Conservation (phyloP, 2,888 invertebrate species). For the Meganola albula region DNA sequence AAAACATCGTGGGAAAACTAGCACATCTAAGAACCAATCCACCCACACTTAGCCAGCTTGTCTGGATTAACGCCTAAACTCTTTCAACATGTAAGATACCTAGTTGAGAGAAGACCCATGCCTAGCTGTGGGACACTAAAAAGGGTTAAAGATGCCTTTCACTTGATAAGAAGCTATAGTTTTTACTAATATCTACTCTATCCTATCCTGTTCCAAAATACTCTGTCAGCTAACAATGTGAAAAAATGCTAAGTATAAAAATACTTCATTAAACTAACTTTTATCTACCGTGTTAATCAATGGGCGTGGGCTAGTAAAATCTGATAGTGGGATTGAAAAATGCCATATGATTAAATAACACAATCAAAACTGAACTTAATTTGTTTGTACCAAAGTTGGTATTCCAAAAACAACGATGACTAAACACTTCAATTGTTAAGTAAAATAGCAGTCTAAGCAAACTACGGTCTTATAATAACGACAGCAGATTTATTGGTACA, state of each 20-base stretch:
- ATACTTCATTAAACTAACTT: constrained; percentile 65
- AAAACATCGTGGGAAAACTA: too few relatives aligned
- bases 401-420: constrained; percentile 13
- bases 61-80: too few relatives aligned
- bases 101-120: too few relatives aligned
- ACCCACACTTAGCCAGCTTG: too few relatives aligned
- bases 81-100: too few relatives aligned
- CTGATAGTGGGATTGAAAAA: constrained; percentile 34
- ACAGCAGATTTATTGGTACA: constrained; percentile 59
- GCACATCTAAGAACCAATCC: too few relatives aligned
- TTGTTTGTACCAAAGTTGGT: constrained; percentile 12
- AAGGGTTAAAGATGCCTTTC: too few relatives aligned
- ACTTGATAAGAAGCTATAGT: too few relatives aligned
- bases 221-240: constrained; percentile 59
- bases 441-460: constrained; percentile 45
- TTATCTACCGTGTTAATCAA: constrained; percentile 68
- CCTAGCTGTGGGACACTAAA: too few relatives aligned
- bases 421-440: constrained; percentile 23
- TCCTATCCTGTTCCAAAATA: constrained; percentile 26
- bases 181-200: constrained; percentile 23
- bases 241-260: constrained; percentile 65
- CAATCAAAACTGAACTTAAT: constrained; percentile 15
- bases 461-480: constrained; percentile 54
- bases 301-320: constrained; percentile 64
- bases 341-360: constrained; percentile 18